phyloP scores from a whole-genome alignment of 2,888 invertebrate genomes.

The Acrocyrtus sp. region DNA sequence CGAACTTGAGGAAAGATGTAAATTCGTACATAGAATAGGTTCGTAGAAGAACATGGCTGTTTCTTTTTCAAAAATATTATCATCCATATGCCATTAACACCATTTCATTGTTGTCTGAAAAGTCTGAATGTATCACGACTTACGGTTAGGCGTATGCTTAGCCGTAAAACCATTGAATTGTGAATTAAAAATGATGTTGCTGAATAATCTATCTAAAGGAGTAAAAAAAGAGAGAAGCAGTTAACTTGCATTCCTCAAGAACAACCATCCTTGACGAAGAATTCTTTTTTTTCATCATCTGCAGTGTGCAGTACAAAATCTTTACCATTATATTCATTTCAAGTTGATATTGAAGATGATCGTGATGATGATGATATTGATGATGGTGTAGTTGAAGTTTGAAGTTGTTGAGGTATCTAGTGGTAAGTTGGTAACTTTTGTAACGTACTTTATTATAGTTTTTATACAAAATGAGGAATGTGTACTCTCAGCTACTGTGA shows the following conservation, averaged over 20 bases:
- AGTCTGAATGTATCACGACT: constrained; percentile 41
- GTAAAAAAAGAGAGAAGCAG: constrained; percentile 24
- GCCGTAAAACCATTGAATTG: constrained; percentile 23
- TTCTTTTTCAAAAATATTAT: constrained; percentile 21
- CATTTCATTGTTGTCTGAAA: constrained; percentile 50
- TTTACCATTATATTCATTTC: constrained; percentile 6
- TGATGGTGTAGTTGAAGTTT: too few species aligned
- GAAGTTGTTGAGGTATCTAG: too few species aligned
- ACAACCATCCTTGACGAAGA: constrained; percentile 54
- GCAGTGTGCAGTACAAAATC: background rate
- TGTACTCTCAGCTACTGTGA: background rate
- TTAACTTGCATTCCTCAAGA: constrained; percentile 50
- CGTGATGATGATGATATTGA: background rate
- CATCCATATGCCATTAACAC: constrained; percentile 53
- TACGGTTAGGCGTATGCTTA: constrained; percentile 1
- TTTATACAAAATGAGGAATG: background rate
- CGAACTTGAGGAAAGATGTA: too few species aligned
- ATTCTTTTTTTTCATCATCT: constrained; percentile 26
- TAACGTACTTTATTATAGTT: constrained; percentile 12
- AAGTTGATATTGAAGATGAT: constrained; percentile 25
- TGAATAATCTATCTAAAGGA: constrained; percentile 19
- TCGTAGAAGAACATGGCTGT: background rate
- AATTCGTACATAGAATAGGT: background rate
- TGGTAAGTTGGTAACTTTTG: constrained; percentile 8
- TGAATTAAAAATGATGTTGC: constrained; percentile 41